Conservation (phyloP, 2,113 vertebrate species). For the Rafetus swinhoei region DNA sequence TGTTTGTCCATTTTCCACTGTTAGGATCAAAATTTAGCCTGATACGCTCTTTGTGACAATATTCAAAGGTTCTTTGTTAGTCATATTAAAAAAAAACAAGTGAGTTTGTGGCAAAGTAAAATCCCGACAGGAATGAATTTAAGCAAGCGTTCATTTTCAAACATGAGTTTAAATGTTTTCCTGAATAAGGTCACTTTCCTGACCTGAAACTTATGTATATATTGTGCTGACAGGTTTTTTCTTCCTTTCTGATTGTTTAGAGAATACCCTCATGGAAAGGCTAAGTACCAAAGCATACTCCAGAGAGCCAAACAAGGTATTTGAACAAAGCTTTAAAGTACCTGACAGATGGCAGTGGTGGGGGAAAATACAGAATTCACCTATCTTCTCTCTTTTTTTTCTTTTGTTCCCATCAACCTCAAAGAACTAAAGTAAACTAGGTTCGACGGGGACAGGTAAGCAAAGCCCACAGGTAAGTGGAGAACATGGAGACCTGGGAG, state of each 20-base stretch:
- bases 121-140: background rate
- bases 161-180: background rate
- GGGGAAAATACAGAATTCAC: background rate
- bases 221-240: background rate
- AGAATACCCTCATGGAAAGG: background rate
- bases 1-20: too few species aligned
- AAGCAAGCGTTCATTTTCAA: background rate
- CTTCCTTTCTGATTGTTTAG: background rate
- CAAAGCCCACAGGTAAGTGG: too few species aligned
- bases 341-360: background rate
- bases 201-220: background rate
- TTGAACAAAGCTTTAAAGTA: background rate
- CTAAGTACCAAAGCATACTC: background rate
- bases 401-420: background rate
- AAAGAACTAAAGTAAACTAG: background rate
- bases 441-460: too few species aligned
- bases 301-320: background rate
- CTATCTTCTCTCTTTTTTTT: background rate
- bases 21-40: too few species aligned
- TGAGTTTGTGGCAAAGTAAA: background rate
- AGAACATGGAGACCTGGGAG: too few species aligned
- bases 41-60: too few species aligned
- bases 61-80: too few species aligned
- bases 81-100: background rate
- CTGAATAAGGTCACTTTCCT: background rate